These are phyloP conservation scores for Rugalucina vietnamica DNA, from an alignment of 2,888 invertebrate species.

Conservation along the genomic window DNA sequence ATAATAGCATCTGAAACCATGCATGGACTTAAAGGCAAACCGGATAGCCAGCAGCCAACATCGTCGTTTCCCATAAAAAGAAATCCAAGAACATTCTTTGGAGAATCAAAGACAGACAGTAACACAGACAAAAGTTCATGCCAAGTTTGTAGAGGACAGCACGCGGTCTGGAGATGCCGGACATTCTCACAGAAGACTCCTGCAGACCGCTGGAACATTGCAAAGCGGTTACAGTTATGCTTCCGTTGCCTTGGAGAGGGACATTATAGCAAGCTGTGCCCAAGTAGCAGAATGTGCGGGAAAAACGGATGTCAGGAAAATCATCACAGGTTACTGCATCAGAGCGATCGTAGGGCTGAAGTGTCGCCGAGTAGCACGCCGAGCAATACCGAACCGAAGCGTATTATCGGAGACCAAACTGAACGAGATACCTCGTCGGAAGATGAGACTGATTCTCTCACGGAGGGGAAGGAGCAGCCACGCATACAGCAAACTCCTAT, in stretches of 20 bases:
- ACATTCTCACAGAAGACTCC: neutral
- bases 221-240: no score
- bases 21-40: conserved; percentile 18
- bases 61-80: neutral
- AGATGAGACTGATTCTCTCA: neutral
- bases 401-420: neutral
- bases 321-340: neutral
- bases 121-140: neutral
- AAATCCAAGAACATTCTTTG: conserved; percentile 3
- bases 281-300: neutral
- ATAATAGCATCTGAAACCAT: conserved; percentile 27
- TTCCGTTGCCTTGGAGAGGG: neutral
- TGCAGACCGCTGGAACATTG: neutral
- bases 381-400: neutral
- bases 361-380: neutral
- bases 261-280: neutral
- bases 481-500: neutral
- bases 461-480: neutral
- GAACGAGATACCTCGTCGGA: neutral
- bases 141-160: conserved; percentile 13
- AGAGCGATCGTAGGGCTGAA: neutral
- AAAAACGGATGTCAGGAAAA: neutral
- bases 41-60: neutral
- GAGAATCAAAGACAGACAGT: neutral
- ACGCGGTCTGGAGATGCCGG: conserved; percentile 32